Conservation (phyloP, 2,113 vertebrate species). For the Trinectes maculatus region DNA sequence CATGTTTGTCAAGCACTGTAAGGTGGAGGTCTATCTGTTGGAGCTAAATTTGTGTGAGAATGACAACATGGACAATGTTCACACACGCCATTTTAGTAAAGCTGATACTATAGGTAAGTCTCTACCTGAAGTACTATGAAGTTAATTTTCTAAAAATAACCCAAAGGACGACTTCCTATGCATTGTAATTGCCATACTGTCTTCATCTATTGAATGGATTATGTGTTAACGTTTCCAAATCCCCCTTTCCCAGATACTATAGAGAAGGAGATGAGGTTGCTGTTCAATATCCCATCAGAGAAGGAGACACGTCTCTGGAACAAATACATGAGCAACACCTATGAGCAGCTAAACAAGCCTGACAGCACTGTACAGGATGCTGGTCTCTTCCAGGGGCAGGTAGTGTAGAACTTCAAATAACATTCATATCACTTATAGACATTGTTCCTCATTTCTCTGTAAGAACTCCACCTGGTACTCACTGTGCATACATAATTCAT, state of each 20-base stretch:
- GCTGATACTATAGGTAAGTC: slow-evolving; percentile 92
- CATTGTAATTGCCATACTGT: not conserved
- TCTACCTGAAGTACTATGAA: not conserved
- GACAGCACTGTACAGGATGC: slow-evolving; percentile 96
- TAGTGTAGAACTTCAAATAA: slow-evolving; percentile 64
- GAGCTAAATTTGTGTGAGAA: slow-evolving; percentile 95
- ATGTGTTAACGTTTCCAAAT: not conserved
- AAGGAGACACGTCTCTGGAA: slow-evolving; percentile 96
- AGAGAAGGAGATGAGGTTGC: slow-evolving; percentile 92
- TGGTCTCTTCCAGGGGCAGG: slow-evolving; percentile 96
- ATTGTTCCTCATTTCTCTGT: slow-evolving; percentile 24
- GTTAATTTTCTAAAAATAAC: not conserved
- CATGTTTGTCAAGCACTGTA: slow-evolving; percentile 97
- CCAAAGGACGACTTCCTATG: not conserved
- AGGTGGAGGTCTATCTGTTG: slow-evolving; percentile 96
- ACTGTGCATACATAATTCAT: slow-evolving; percentile 32
- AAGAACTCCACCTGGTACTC: slow-evolving; percentile 8
- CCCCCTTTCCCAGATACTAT: slow-evolving; percentile 85
- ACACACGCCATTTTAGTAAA: slow-evolving; percentile 95
- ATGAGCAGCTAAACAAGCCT: slow-evolving; percentile 91
- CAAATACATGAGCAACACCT: slow-evolving; percentile 93
- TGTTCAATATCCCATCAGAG: slow-evolving; percentile 90
- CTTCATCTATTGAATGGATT: not conserved
- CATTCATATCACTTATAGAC: slow-evolving; percentile 5
- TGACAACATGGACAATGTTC: slow-evolving; percentile 87